Conservation (phyloP, 2,797 vertebrate species). For the Leuciscus waleckii region DNA sequence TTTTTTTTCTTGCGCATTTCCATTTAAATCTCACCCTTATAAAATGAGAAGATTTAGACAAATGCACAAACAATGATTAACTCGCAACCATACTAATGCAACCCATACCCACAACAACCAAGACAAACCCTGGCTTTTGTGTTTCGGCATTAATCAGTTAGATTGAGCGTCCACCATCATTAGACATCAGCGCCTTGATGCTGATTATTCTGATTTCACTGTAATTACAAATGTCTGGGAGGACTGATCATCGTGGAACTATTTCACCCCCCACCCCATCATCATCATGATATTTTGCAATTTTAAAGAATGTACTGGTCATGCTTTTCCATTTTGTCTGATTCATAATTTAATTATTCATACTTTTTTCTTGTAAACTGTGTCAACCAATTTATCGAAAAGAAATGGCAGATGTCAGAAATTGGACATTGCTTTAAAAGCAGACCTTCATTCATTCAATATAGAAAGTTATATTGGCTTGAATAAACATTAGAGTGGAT, state of each 20-base stretch:
- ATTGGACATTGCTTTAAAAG: background rate
- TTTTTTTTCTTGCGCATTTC: constrained; percentile 16
- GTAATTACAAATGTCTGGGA: constrained; percentile 4
- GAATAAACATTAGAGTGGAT: background rate
- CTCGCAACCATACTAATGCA: background rate
- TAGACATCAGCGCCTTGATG: background rate
- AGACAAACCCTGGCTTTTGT: constrained; percentile 9
- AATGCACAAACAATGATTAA: constrained; percentile 47
- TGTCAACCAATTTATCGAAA: background rate
- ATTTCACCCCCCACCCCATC: background rate
- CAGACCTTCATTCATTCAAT: background rate
- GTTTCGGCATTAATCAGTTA: constrained; percentile 31
- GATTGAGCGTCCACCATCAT: background rate
- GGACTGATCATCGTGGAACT: background rate
- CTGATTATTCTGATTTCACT: constrained; percentile 15
- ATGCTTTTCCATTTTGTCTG: background rate
- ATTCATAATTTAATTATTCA: background rate
- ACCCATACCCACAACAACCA: background rate
- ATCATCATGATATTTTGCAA: background rate
- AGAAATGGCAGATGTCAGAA: background rate
- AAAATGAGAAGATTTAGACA: constrained; percentile 43
- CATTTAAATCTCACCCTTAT: constrained; percentile 47
- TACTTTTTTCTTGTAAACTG: background rate
- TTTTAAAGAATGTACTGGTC: background rate
- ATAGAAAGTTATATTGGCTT: background rate